Evolutionary conservation across 2,113 vertebrate genomes (phyloP).

Genomic region (Gymnorhina tibicen): DNA sequence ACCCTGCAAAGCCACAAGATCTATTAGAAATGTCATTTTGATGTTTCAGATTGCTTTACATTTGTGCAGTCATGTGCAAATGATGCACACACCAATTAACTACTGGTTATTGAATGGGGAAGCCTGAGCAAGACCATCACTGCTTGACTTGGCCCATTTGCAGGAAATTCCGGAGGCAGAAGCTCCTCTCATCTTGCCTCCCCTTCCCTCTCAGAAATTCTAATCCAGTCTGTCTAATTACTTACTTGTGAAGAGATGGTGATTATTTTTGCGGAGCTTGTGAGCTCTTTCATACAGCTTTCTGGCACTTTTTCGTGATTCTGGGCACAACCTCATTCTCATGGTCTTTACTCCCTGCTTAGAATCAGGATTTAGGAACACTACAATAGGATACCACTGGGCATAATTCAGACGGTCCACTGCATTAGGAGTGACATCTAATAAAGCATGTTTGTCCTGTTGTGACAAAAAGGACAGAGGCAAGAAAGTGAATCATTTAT

Average conservation of each 20-base stretch:
- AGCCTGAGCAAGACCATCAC: neutral
- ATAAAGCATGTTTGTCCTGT: constrained; percentile 95
- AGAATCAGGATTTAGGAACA: constrained; percentile 96
- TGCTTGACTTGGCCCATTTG: neutral
- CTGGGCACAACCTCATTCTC: constrained; percentile 92
- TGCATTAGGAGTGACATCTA: constrained; percentile 98
- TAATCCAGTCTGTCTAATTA: neutral
- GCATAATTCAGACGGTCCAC: constrained; percentile 98
- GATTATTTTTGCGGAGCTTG: constrained; percentile 98
- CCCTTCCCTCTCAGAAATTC: neutral
- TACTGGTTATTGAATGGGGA: neutral
- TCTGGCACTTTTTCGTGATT: constrained; percentile 95
- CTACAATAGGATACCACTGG: constrained; percentile 98
- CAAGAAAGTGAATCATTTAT: neutral
- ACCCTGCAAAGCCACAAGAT: neutral
- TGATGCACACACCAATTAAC: neutral
- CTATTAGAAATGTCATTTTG: neutral
- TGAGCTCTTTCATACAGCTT: constrained; percentile 96
- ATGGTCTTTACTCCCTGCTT: constrained; percentile 99
- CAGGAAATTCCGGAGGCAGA: neutral
- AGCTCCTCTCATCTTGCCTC: neutral
- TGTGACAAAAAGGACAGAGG: neutral
- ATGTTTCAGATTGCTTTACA: neutral
- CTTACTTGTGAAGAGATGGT: constrained; percentile 98
- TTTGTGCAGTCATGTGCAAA: neutral